Percentiles rank a stretch among this genome's conserved stretches.
phyloP scores from a whole-genome alignment of 2,113 vertebrate species.

The Megaleporinus macrocephalus region DNA sequence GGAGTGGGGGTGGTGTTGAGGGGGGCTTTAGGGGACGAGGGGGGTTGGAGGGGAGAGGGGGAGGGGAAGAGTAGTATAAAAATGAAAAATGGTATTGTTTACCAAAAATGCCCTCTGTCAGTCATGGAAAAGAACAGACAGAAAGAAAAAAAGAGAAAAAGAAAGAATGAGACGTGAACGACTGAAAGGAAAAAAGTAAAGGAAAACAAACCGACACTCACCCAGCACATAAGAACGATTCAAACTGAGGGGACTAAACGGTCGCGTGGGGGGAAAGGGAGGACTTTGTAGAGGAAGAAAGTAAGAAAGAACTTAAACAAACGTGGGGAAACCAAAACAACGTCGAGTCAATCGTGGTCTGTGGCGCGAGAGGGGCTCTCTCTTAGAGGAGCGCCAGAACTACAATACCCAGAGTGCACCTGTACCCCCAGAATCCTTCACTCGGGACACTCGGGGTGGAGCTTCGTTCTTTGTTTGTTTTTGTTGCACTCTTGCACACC shows the following conservation, averaged over 20 bases:
- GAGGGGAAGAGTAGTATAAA: conserved; percentile 64
- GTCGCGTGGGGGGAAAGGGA: neutral
- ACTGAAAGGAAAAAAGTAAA: conserved; percentile 55
- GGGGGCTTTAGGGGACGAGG: conserved; percentile 47
- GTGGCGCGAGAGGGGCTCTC: conserved; percentile 28
- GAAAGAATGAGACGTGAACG: conserved; percentile 58
- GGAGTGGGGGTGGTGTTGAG: conserved; percentile 40
- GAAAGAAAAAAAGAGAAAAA: conserved; percentile 68
- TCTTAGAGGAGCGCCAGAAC: conserved; percentile 25
- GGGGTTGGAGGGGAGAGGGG: neutral
- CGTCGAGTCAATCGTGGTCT: conserved; percentile 38
- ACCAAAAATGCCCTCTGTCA: conserved; percentile 87
- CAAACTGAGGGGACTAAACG: conserved; percentile 46
- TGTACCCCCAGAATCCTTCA: conserved; percentile 42
- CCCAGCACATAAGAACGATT: conserved; percentile 72
- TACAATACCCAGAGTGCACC: conserved; percentile 42
- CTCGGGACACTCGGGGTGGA: conserved; percentile 59
- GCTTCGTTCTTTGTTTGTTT: neutral
- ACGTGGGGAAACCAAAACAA: conserved; percentile 44
- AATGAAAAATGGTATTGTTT: conserved; percentile 80
- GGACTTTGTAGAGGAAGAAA: conserved; percentile 28
- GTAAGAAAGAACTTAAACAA: conserved; percentile 17
- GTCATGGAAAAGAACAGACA: conserved; percentile 81
- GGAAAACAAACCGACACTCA: conserved; percentile 62
- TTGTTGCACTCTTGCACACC: neutral